Conservation (phyloP, 2,113 vertebrate species). For the Tetraodon nigroviridis region DNA sequence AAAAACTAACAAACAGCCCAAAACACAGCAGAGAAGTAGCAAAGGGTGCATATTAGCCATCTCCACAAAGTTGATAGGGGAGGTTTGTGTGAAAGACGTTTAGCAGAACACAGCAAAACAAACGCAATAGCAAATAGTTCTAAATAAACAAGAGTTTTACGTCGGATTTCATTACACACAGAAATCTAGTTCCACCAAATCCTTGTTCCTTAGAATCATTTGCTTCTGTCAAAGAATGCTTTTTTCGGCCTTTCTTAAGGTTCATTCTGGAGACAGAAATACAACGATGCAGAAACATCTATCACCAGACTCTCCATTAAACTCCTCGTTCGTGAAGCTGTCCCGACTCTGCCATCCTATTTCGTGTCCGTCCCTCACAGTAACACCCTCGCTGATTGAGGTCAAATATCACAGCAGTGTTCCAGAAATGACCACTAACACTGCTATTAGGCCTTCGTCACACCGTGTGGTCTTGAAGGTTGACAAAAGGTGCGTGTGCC, state of each 20-base stretch:
- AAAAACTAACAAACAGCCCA: constrained; percentile 80
- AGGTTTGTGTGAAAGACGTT: too few species aligned
- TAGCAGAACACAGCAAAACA: too few species aligned
- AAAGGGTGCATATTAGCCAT: too few species aligned
- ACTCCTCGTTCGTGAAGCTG: constrained; percentile 39
- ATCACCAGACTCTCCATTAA: constrained; percentile 55
- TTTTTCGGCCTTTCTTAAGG: too few species aligned
- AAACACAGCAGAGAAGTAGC: not conserved
- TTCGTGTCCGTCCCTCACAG: not conserved
- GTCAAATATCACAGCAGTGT: constrained; percentile 37
- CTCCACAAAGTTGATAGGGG: too few species aligned
- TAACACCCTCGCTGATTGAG: constrained; percentile 29
- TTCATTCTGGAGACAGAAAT: constrained; percentile 6
- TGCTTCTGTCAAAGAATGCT: too few species aligned
- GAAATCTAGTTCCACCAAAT: too few species aligned
- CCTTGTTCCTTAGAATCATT: too few species aligned
- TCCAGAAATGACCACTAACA: constrained; percentile 18
- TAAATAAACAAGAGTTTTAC: too few species aligned
- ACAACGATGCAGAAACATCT: constrained; percentile 24
- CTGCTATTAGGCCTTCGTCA: not conserved
- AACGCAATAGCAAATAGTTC: too few species aligned
- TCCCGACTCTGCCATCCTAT: constrained; percentile 12
- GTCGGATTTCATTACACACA: too few species aligned
- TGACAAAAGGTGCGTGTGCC: not conserved
- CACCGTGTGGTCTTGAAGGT: not conserved